phyloP scores from a whole-genome alignment of 2,797 vertebrate genomes.

The Galagoides demidoff region DNA sequence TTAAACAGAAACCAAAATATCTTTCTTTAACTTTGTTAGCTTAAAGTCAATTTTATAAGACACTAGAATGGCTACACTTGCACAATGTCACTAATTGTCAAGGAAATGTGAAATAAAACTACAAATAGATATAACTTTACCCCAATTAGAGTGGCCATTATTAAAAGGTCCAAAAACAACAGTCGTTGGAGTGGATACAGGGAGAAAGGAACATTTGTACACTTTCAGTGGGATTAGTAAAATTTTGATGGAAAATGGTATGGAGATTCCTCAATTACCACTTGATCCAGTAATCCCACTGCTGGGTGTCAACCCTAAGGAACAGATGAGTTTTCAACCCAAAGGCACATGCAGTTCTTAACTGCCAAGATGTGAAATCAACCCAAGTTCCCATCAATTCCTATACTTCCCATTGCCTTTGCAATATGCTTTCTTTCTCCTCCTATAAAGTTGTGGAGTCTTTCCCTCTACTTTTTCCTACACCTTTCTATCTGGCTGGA shows the following conservation, averaged over 20 bases:
- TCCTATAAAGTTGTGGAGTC: background rate
- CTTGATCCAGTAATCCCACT: background rate
- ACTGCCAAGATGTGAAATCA: background rate
- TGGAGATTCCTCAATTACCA: background rate
- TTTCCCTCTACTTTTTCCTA: background rate
- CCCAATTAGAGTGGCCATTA: background rate
- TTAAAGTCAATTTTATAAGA: background rate
- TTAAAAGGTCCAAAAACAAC: background rate
- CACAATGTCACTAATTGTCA: background rate
- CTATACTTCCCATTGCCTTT: background rate
- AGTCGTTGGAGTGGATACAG: background rate
- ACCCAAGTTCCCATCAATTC: background rate
- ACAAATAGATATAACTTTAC: background rate
- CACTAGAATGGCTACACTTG: background rate
- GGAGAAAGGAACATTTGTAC: background rate
- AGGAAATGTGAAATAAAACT: background rate
- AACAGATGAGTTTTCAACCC: background rate
- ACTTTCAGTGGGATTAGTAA: background rate
- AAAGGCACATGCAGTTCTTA: background rate
- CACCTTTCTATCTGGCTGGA: background rate
- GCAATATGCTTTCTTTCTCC: background rate
- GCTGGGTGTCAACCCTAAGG: background rate
- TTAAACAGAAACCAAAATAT: background rate
- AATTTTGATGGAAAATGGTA: background rate
- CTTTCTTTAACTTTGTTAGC: background rate